Conservation (phyloP, 1,140 invertebrate genomes). For the Dreissena rostriformis region DNA sequence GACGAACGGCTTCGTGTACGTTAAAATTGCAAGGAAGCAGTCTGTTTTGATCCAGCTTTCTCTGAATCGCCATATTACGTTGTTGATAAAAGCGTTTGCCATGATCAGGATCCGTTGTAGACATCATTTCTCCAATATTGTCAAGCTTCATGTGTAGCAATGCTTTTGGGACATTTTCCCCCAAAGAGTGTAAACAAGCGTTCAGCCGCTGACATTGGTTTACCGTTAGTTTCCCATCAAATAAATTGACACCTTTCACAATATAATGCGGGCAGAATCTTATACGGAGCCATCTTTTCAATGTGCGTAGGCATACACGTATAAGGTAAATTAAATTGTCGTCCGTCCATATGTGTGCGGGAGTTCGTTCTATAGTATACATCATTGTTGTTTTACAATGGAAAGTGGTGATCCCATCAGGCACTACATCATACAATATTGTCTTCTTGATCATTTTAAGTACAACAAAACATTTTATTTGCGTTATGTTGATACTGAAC, state of each 20-base stretch:
- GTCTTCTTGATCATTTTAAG: neutral
- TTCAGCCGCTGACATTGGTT: no score
- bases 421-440: neutral
- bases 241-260: neutral
- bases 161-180: no score
- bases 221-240: neutral
- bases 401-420: neutral
- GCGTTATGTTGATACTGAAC: neutral
- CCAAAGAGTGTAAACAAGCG: no score
- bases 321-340: neutral
- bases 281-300: neutral
- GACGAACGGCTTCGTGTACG: no score
- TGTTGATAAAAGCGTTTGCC: no score
- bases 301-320: neutral
- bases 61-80: no score
- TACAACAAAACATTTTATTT: slow-evolving; percentile 1
- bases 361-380: neutral
- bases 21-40: no score
- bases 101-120: no score
- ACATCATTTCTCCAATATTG: no score
- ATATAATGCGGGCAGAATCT: neutral
- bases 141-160: no score
- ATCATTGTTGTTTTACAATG: neutral
- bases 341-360: neutral
- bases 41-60: no score